Percentiles rank a stretch among this genome's conserved stretches.
Conservation (phyloP, 2,888 invertebrate genomes). For the Ctena decussata region DNA sequence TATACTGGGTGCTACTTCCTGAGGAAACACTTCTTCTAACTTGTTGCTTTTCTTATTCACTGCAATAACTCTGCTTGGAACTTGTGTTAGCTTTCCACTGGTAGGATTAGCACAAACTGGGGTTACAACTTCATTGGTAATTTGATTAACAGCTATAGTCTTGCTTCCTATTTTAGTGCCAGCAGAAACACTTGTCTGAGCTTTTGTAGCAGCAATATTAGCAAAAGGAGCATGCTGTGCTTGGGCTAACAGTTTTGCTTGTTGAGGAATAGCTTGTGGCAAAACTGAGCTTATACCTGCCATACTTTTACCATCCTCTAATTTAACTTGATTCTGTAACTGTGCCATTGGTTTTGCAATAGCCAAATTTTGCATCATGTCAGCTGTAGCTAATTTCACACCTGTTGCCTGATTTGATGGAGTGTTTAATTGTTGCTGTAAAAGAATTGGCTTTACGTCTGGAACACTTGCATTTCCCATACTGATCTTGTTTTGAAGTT, state of each 20-base stretch:
- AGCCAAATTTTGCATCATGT: background rate
- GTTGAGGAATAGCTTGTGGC: background rate
- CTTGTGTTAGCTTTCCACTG: background rate
- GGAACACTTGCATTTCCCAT: background rate
- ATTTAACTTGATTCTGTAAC: background rate
- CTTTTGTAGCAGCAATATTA: background rate
- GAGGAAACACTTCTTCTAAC: background rate
- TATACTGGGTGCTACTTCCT: background rate
- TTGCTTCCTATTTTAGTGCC: background rate
- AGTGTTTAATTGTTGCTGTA: slow-evolving; percentile 11
- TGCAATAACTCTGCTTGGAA: background rate
- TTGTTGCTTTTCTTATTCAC: background rate
- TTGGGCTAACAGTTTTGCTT: background rate
- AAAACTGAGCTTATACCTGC: background rate
- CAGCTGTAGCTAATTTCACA: background rate
- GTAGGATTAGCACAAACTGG: background rate
- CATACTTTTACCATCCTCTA: background rate
- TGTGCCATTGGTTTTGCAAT: background rate
- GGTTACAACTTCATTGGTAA: background rate
- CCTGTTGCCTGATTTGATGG: background rate
- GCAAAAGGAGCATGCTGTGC: background rate
- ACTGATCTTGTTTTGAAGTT: slow-evolving; percentile 10
- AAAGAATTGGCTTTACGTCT: slow-evolving; percentile 11
- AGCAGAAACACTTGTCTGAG: background rate
- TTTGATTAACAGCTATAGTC: background rate